Conservation (phyloP, 2,888 invertebrate genomes). For the Herminia tarsipennalis region DNA sequence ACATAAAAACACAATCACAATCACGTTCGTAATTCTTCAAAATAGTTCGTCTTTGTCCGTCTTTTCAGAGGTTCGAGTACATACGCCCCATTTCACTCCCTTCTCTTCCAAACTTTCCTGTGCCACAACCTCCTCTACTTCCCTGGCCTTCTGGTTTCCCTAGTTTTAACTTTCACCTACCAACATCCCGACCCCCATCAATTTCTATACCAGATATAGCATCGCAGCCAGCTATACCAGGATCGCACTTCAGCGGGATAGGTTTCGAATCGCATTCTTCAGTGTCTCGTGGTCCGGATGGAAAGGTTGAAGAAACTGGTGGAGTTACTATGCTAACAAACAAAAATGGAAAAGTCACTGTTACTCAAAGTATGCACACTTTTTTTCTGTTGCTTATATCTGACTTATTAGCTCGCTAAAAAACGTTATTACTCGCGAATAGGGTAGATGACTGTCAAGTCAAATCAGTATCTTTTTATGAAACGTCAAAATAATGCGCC, state of each 20-base stretch:
- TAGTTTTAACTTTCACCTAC: background rate
- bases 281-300: slow-evolving; percentile 7
- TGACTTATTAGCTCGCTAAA: no score
- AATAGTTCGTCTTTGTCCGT: slow-evolving; percentile 58
- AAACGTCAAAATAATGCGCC: no score
- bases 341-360: slow-evolving; percentile 22
- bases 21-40: slow-evolving; percentile 11
- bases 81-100: slow-evolving; percentile 3
- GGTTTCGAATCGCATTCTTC: background rate
- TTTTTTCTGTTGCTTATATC: background rate
- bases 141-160: slow-evolving; percentile 1
- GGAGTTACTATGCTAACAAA: slow-evolving; percentile 20
- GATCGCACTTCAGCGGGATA: slow-evolving; percentile 23
- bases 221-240: slow-evolving; percentile 26
- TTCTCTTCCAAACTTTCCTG: background rate
- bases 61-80: slow-evolving; percentile 37
- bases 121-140: slow-evolving; percentile 6
- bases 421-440: no score
- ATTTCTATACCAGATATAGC: slow-evolving; percentile 45
- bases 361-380: slow-evolving; percentile 27
- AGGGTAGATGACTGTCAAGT: no score
- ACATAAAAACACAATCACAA: slow-evolving; percentile 19
- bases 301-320: slow-evolving; percentile 6
- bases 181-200: background rate
- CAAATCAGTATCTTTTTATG: no score